phyloP scores from a whole-genome alignment of 2,888 invertebrate genomes.

The Macrosiphum euphorbiae region DNA sequence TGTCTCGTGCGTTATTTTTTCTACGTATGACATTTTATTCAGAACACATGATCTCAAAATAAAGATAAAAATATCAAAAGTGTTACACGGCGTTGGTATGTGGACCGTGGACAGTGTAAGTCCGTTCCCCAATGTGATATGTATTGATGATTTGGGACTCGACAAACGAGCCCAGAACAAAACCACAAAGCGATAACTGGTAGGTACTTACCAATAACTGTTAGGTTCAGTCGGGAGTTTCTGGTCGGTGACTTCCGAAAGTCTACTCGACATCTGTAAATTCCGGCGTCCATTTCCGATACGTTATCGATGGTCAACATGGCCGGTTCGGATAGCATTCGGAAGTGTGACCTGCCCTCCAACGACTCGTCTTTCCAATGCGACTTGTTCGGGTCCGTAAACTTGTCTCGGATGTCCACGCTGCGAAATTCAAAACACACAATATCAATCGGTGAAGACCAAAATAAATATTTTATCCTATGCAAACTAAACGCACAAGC shows the following conservation, averaged over 20 bases:
- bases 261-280: constrained; percentile 90
- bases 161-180: not conserved
- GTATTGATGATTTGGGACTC: not conserved
- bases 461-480: not conserved
- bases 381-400: constrained; percentile 50
- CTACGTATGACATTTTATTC: not conserved
- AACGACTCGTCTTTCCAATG: constrained; percentile 56
- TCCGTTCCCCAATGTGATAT: not conserved
- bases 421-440: not conserved
- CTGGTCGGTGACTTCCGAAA: constrained; percentile 90
- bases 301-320: constrained; percentile 76
- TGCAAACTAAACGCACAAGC: not conserved
- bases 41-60: not conserved
- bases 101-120: not conserved
- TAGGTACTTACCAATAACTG: constrained; percentile 72
- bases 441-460: not conserved
- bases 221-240: constrained; percentile 81
- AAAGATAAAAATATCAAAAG: not conserved
- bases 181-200: not conserved
- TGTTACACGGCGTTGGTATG: not conserved
- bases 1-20: not conserved
- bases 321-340: constrained; percentile 63
- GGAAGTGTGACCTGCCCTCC: constrained; percentile 63
- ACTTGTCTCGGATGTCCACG: constrained; percentile 54
- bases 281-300: constrained; percentile 81